phyloP scores from a whole-genome alignment of 2,888 invertebrate species.

The Rotaria sp. region DNA sequence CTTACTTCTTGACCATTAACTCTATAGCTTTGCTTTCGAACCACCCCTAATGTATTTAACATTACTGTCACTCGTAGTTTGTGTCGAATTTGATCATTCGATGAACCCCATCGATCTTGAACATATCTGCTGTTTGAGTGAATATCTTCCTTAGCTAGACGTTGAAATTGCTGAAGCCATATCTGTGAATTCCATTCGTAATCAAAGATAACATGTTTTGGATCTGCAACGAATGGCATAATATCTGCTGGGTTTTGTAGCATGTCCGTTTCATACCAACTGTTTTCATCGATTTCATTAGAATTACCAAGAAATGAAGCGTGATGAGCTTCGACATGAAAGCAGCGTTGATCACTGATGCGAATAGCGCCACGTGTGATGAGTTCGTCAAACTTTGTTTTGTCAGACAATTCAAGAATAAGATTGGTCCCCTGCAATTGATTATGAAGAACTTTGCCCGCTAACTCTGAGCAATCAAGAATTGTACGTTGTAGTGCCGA shows the following conservation, averaged over 20 bases:
- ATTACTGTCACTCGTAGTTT: neutral
- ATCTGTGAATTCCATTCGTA: neutral
- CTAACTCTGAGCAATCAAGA: neutral
- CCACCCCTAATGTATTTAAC: neutral
- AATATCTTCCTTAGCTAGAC: too few species aligned
- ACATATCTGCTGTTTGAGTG: neutral
- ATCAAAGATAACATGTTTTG: neutral
- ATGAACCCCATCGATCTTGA: neutral
- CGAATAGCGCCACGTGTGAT: neutral
- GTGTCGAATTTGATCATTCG: neutral
- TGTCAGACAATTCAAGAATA: neutral
- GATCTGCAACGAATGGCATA: neutral
- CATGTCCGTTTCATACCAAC: neutral
- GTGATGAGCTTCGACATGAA: neutral
- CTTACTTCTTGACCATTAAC: neutral
- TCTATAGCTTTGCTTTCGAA: neutral
- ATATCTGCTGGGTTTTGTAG: neutral
- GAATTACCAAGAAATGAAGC: too few species aligned
- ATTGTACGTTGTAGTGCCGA: accelerated
- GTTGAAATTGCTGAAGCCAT: too few species aligned
- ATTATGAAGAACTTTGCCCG: neutral
- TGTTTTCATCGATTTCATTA: neutral
- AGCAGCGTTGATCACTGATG: too few species aligned
- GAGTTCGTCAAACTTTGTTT: neutral
- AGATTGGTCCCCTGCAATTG: neutral